Percentiles rank a stretch among this genome's conserved stretches.
Evolutionary conservation across 2,113 vertebrate genomes (phyloP).

Genomic region (Arvicanthis niloticus): DNA sequence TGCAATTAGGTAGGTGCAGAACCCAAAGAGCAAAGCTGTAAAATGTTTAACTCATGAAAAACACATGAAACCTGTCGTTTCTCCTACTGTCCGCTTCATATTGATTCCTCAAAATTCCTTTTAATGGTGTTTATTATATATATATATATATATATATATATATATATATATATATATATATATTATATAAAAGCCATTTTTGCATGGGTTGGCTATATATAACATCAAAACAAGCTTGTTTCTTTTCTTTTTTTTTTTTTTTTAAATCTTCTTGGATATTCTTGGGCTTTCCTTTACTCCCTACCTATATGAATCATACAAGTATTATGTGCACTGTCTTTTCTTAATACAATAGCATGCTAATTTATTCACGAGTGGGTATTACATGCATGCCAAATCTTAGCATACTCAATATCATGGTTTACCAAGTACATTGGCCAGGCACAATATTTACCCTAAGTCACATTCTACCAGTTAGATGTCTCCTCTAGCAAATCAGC

Average conservation of each 20-base stretch:
- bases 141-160: too few relatives aligned
- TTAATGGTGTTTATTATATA: not conserved
- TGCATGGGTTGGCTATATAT: not conserved
- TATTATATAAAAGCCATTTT: not conserved
- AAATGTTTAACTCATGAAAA: constrained; percentile 22
- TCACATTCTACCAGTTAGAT: not conserved
- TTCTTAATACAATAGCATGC: not conserved
- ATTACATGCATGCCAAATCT: not conserved
- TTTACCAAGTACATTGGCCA: not conserved
- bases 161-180: not conserved
- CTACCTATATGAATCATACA: not conserved
- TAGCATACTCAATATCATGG: not conserved
- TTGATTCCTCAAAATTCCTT: constrained; percentile 25
- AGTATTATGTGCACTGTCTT: not conserved
- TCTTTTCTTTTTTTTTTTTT: not conserved
- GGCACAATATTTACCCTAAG: not conserved
- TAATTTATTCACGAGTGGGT: constrained; percentile 5
- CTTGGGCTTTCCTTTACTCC: constrained; percentile 25
- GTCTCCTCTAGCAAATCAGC: not conserved
- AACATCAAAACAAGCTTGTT: not conserved
- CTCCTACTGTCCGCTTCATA: not conserved
- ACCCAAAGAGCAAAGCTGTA: not conserved
- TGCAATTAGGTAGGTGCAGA: constrained; percentile 23
- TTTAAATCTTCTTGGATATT: not conserved
- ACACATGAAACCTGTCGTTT: not conserved